A percentile compares a stretch with the other conserved stretches of the same genome.
Conservation (phyloP, 2,113 vertebrate genomes). For the Cygnus buccinator region DNA sequence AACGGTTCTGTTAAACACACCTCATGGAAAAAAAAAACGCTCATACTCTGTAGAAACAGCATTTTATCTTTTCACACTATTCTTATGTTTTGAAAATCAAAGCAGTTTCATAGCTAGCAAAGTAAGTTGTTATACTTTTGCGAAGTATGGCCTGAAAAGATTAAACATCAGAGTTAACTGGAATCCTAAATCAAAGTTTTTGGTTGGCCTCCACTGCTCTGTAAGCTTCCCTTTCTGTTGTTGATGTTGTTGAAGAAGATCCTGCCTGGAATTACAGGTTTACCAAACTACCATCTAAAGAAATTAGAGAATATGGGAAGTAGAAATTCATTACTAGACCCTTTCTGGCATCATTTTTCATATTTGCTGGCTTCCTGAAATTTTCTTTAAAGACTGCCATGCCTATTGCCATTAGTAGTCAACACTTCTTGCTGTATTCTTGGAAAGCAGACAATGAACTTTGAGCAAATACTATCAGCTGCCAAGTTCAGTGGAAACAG, state of each 20-base stretch:
- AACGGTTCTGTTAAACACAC: background rate
- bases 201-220: background rate
- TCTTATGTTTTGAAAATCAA: background rate
- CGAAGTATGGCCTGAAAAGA: background rate
- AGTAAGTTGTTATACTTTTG: background rate
- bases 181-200: background rate
- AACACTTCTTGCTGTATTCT: slow-evolving; percentile 49
- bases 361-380: slow-evolving; percentile 37
- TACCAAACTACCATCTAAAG: background rate
- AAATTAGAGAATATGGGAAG: background rate
- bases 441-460: slow-evolving; percentile 69
- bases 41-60: background rate
- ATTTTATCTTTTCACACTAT: background rate
- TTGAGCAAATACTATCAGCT: slow-evolving; percentile 53
- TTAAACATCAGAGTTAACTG: background rate
- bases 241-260: background rate
- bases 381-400: slow-evolving; percentile 14
- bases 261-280: background rate
- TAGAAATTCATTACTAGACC: background rate
- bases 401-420: slow-evolving; percentile 30
- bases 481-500: slow-evolving; percentile 63
- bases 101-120: background rate
- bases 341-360: slow-evolving; percentile 14
- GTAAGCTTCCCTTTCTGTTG: background rate
- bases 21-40: background rate